Percentiles rank a stretch among this genome's conserved stretches.
phyloP scores from a whole-genome alignment of 37 sponge, comb jelly and placozoan species.

The Halichondria panicea region DNA sequence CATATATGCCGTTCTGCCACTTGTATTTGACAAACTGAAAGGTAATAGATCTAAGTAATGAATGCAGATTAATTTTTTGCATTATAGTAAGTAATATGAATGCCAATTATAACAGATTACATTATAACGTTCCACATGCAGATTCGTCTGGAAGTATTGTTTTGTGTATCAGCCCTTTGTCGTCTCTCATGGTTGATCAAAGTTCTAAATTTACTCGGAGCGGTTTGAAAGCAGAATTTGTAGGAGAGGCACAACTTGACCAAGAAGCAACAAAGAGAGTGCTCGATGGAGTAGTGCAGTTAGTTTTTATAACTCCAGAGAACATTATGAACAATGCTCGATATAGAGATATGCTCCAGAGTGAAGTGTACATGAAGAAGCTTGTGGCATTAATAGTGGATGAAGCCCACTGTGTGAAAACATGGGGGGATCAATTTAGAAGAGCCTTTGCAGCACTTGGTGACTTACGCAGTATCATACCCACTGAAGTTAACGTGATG shows the following conservation, averaged over 20 bases:
- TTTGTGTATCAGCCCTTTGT: constrained; percentile 52
- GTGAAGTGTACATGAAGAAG: constrained; percentile 14
- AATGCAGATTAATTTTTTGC: no score
- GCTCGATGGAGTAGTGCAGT: constrained; percentile 26
- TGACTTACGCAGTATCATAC: constrained; percentile 16
- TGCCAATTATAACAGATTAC: no score
- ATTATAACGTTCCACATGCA: no score
- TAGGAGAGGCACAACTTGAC: constrained; percentile 52
- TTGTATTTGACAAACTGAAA: no score
- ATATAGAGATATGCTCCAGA: constrained; percentile 45
- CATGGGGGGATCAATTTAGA: constrained; percentile 53
- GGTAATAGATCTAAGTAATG: no score
- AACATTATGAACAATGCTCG: constrained; percentile 17
- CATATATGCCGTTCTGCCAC: no score
- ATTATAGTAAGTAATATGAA: no score
- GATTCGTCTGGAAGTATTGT: constrained; percentile 28
- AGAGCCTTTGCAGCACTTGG: constrained; percentile 26
- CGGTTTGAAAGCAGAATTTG: constrained; percentile 43
- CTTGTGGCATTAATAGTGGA: constrained; percentile 55
- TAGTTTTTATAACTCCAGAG: constrained; percentile 54
- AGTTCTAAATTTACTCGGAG: constrained; percentile 11
- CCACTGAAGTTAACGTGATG: constrained; percentile 17
- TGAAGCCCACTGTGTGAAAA: constrained; percentile 65
- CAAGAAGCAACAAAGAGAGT: neutral
- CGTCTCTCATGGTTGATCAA: constrained; percentile 57